These are phyloP conservation scores for Drosophila persimilis DNA, from an alignment of 1,140 invertebrate genomes.

Conservation along the genomic window DNA sequence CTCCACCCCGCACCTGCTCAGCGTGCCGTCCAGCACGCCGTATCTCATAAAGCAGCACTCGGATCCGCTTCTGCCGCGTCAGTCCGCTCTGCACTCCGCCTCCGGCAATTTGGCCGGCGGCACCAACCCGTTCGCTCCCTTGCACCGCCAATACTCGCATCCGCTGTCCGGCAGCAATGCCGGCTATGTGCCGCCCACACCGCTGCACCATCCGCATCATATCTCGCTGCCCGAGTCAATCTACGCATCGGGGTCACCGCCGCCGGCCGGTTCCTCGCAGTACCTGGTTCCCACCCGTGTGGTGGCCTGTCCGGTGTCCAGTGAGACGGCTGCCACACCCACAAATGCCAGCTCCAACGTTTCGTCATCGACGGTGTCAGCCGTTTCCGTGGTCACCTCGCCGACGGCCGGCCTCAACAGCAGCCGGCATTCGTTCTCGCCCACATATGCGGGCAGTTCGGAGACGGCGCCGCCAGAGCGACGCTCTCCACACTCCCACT, in stretches of 20 bases:
- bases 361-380: slow-evolving; percentile 29
- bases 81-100: slow-evolving; percentile 78
- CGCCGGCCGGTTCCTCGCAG: slow-evolving; percentile 77
- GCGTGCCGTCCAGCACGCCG: slow-evolving; percentile 84
- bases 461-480: slow-evolving; percentile 55
- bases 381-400: slow-evolving; percentile 68
- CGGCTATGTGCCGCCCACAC: slow-evolving; percentile 56
- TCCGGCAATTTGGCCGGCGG: slow-evolving; percentile 81
- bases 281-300: slow-evolving; percentile 75
- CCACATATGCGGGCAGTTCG: slow-evolving; percentile 57
- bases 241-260: slow-evolving; percentile 77
- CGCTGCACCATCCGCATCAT: slow-evolving; percentile 77
- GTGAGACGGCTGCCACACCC: slow-evolving; percentile 60
- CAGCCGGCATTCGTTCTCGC: slow-evolving; percentile 60
- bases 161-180: slow-evolving; percentile 64
- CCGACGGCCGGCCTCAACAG: slow-evolving; percentile 38
- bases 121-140: slow-evolving; percentile 76
- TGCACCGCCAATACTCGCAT: slow-evolving; percentile 85
- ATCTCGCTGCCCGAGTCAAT: slow-evolving; percentile 80
- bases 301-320: slow-evolving; percentile 59
- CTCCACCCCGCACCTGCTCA: slow-evolving; percentile 84
- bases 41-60: slow-evolving; percentile 87
- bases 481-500: slow-evolving; percentile 47
- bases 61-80: slow-evolving; percentile 86
- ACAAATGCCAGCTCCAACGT: slow-evolving; percentile 53